Conservation (phyloP, 2,888 invertebrate species). For the Machimus rusticus region DNA sequence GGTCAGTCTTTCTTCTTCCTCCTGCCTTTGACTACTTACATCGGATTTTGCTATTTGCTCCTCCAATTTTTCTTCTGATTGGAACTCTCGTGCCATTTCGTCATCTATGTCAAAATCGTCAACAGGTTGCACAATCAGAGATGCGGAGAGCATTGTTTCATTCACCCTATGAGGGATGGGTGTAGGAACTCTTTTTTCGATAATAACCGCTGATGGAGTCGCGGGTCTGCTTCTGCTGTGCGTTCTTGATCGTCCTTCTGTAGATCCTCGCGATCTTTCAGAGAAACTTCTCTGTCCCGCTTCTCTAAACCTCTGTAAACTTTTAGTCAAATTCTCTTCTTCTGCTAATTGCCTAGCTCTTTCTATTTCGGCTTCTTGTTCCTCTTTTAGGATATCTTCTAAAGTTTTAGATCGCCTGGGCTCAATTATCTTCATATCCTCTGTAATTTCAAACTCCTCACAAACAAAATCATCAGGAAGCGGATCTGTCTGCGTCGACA, state of each 20-base stretch:
- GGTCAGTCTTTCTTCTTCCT: conserved; percentile 50
- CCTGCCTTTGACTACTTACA: conserved; percentile 49
- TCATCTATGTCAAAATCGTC: conserved; percentile 64
- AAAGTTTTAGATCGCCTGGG: conserved; percentile 58
- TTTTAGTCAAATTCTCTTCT: conserved; percentile 66
- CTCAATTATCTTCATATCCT: conserved; percentile 61
- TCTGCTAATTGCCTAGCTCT: conserved; percentile 59
- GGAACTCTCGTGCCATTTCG: conserved; percentile 47
- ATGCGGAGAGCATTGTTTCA: conserved; percentile 71
- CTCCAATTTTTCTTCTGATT: conserved; percentile 42
- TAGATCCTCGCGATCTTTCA: conserved; percentile 67
- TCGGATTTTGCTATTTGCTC: conserved; percentile 49
- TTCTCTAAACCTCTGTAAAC: conserved; percentile 65
- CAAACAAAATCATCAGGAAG: conserved; percentile 79
- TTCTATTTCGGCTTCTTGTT: conserved; percentile 54
- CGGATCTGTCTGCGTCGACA: conserved; percentile 86
- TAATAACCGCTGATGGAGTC: conserved; percentile 70
- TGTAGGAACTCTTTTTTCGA: conserved; percentile 69
- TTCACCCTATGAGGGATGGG: conserved; percentile 69
- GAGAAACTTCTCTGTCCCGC: conserved; percentile 68
- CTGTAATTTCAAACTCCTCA: conserved; percentile 65
- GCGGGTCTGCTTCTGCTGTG: conserved; percentile 67
- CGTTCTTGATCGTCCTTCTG: conserved; percentile 65
- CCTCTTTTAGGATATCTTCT: conserved; percentile 59
- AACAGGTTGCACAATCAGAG: conserved; percentile 72